These are phyloP conservation scores for Microtus oregoni DNA, from an alignment of 2,113 vertebrate species.

Conservation along the genomic window DNA sequence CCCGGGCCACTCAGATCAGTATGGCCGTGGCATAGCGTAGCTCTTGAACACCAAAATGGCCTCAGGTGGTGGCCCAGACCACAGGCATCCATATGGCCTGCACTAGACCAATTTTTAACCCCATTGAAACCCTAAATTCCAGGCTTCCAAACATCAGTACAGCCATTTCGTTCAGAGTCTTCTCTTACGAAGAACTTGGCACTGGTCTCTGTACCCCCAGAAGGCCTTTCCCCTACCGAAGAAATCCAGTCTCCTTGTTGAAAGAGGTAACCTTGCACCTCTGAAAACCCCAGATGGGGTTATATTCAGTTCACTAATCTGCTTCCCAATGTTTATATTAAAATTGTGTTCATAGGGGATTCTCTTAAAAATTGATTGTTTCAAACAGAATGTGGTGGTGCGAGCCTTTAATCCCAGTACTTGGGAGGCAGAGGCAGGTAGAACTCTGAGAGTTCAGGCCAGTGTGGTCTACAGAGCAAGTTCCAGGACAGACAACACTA, in stretches of 20 bases:
- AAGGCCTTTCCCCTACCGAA: background rate
- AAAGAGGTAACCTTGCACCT: background rate
- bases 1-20: no score
- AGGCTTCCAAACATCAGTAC: background rate
- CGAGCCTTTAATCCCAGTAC: background rate
- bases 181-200: background rate
- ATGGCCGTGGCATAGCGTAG: no score
- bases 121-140: background rate
- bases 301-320: background rate
- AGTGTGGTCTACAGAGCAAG: background rate
- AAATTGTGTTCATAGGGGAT: background rate
- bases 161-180: background rate
- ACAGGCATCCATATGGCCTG: background rate
- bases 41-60: no score
- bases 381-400: fast-evolving
- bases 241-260: background rate
- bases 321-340: background rate
- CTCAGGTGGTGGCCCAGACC: background rate
- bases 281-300: background rate
- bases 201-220: background rate
- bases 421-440: background rate
- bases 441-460: background rate
- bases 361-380: background rate
- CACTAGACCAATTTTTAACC: background rate
- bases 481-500: background rate